phyloP scores from a whole-genome alignment of 2,888 invertebrate species.

The Dryocosmus kuriphilus region DNA sequence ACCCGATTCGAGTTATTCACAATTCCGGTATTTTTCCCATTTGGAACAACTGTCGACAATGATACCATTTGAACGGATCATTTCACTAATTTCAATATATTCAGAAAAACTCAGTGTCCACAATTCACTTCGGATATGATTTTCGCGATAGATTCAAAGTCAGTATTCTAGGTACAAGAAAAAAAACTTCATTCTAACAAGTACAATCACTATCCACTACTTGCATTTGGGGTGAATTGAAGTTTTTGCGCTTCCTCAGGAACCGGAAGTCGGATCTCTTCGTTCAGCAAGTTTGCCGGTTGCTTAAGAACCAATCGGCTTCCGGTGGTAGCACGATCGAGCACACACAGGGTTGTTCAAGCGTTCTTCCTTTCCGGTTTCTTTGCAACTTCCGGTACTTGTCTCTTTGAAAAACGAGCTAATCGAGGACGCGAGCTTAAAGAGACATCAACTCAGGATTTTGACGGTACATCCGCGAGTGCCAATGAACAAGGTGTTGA shows the following conservation, averaged over 20 bases:
- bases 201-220: no score
- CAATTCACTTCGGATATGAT: not conserved
- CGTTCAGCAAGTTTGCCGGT: not conserved
- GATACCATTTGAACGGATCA: not conserved
- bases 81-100: not conserved
- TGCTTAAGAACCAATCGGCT: conserved; percentile 6
- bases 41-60: not conserved
- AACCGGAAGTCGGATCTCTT: conserved; percentile 11
- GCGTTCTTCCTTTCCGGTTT: conserved; percentile 32
- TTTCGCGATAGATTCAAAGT: no score
- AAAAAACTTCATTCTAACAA: no score
- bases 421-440: conserved; percentile 43
- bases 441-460: conserved; percentile 6
- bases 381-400: conserved; percentile 22
- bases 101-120: not conserved
- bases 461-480: not conserved
- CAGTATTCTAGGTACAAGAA: no score
- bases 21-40: not conserved
- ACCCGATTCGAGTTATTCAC: not conserved
- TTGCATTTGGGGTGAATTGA: not conserved
- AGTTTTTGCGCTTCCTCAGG: conserved; percentile 9
- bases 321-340: conserved; percentile 31
- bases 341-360: not conserved
- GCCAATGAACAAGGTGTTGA: conserved; percentile 41
- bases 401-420: conserved; percentile 11